Evolutionary conservation across 1,140 invertebrate species (phyloP), one percentile per base, ranked within the genome.

Genomic region (Pseudachorutes palmiensis): DNA sequence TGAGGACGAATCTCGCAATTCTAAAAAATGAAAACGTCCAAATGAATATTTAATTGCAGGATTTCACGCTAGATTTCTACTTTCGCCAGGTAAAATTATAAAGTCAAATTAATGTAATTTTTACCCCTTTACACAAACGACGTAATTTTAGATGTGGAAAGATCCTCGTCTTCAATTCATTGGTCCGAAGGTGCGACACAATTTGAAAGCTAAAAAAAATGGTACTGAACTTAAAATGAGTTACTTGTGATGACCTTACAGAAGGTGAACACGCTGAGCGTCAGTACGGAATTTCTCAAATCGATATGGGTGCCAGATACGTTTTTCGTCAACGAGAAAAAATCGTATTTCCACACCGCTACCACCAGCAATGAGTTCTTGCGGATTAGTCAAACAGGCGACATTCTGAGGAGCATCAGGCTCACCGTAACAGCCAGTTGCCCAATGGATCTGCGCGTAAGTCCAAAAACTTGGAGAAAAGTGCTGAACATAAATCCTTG

Each of bases 41-140:
- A 60, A n/a, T 45, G 14, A 22, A 9, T 28, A 14, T 60, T 60
- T 30, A 28, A 48, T 65, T 66, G 62, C 80, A 97, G 94, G 94
- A 98, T 83, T 98, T 97, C 82, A 97, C 94, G 68, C 81, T 97
- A 84, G 95, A 98, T 84, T 94, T 98, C 84, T 97, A 97, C 86
- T 95, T 97, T 83, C 90, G 94, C 79, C 94, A 72, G 36, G 36
- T 41, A 19, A 41, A 19, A 41, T n/a, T n/a, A n/a, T n/a, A n/a
- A n/a, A n/a, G n/a, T n/a, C n/a, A n/a, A n/a, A n/a, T n/a, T n/a
- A n/a, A n/a, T n/a, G n/a, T n/a, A n/a, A n/a, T n/a, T n/a, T n/a
- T n/a, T n/a, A n/a, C n/a, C n/a, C n/a, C n/a, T n/a, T n/a, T n/a
- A n/a, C n/a, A n/a, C n/a, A n/a, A n/a, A n/a, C n/a, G n/a, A n/a